These are phyloP conservation scores for Tricholauxania praeusta DNA, from an alignment of 2,888 invertebrate genomes.

Conservation along the genomic window DNA sequence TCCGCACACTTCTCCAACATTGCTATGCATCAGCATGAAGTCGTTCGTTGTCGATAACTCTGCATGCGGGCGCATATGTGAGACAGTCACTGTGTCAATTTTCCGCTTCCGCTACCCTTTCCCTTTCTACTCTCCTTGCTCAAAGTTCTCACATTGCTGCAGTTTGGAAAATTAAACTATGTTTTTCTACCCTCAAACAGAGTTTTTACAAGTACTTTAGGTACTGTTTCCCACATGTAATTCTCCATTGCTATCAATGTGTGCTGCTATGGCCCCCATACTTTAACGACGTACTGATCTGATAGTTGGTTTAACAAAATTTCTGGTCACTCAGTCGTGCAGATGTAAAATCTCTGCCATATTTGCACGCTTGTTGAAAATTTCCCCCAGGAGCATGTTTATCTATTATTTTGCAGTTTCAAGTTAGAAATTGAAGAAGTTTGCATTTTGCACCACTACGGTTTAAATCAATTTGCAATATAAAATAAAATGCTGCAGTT, in stretches of 20 bases:
- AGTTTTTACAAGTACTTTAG: too few species aligned
- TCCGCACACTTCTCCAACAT: neutral
- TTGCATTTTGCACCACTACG: constrained; percentile 1
- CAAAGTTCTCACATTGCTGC: constrained; percentile 8
- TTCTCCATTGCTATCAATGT: neutral
- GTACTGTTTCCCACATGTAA: neutral
- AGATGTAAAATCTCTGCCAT: constrained; percentile 19
- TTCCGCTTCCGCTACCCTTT: neutral
- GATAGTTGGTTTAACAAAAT: constrained; percentile 17
- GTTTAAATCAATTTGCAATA: neutral
- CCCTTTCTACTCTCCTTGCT: neutral
- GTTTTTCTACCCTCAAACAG: constrained; percentile 1
- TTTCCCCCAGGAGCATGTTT: constrained; percentile 23
- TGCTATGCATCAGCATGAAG: too few species aligned
- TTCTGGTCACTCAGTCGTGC: constrained; percentile 26
- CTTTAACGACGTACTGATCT: too few species aligned
- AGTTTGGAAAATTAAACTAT: constrained; percentile 28
- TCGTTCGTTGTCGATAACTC: neutral
- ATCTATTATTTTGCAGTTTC: constrained; percentile 22
- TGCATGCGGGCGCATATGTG: constrained; percentile 1
- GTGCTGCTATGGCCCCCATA: neutral
- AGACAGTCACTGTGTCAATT: neutral
- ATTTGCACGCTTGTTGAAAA: constrained; percentile 26
- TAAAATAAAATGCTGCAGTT: too few species aligned
- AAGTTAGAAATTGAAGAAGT: constrained; percentile 34